These are phyloP conservation scores for Limnephilus rhombicus DNA, from an alignment of 2,888 invertebrate genomes.

Conservation along the genomic window DNA sequence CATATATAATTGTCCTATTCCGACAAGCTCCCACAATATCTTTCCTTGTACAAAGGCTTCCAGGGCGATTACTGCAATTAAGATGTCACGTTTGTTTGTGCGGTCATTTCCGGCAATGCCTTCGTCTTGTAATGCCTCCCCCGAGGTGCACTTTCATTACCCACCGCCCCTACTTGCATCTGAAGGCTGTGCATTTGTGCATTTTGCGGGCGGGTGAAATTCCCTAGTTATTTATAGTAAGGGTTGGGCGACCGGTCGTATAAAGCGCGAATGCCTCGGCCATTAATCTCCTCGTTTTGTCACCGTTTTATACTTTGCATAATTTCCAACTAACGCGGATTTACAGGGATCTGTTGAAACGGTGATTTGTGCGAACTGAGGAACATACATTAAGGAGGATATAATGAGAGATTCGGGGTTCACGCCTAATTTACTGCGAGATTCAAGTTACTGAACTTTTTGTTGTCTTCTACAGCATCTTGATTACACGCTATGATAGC, in stretches of 20 bases:
- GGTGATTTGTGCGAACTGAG: neutral
- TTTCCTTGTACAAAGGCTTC: slow-evolving; percentile 13
- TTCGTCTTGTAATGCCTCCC: slow-evolving; percentile 26
- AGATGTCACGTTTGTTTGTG: slow-evolving; percentile 36
- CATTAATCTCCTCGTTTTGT: neutral
- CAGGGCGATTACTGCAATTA: neutral
- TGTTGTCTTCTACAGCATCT: neutral
- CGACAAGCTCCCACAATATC: neutral
- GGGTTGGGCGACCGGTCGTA: slow-evolving; percentile 1
- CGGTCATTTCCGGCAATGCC: slow-evolving; percentile 41
- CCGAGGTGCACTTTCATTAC: neutral
- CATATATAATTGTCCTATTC: neutral
- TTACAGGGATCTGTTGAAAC: neutral
- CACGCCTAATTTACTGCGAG: neutral
- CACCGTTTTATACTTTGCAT: slow-evolving; percentile 1
- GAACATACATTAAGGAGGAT: neutral
- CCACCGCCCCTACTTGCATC: slow-evolving; percentile 23
- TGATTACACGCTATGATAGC: too few species aligned
- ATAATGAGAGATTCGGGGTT: neutral
- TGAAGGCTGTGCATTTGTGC: slow-evolving; percentile 39
- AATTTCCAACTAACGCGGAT: neutral
- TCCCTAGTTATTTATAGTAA: slow-evolving; percentile 41
- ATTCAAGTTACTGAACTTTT: neutral
- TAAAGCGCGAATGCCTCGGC: slow-evolving; percentile 11
- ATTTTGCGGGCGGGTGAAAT: slow-evolving; percentile 33